Evolutionary conservation across 2,113 vertebrate genomes (phyloP).

Genomic region (Stegastes partitus): DNA sequence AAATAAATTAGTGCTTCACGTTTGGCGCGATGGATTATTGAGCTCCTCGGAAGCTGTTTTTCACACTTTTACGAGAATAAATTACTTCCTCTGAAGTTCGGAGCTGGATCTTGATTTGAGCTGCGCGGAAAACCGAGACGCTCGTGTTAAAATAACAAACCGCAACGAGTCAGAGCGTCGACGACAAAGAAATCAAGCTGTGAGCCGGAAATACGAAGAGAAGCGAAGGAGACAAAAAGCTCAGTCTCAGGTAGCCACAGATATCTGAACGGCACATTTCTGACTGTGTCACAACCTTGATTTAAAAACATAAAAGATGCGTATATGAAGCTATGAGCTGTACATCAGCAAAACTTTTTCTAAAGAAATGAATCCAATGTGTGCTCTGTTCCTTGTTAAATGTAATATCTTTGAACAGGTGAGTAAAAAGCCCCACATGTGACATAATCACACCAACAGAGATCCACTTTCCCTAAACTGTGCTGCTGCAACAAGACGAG

Average conservation of each 20-base stretch:
- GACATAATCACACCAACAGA: too few relatives aligned
- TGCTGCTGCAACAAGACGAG: neutral
- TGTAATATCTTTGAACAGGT: too few relatives aligned
- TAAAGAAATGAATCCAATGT: too few relatives aligned
- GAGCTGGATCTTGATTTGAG: conserved; percentile 17
- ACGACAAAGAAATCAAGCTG: neutral
- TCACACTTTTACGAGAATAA: conserved; percentile 24
- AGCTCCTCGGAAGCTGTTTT: conserved; percentile 16
- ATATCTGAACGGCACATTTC: neutral
- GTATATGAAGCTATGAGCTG: too few relatives aligned
- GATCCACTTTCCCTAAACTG: neutral
- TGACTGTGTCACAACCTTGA: neutral
- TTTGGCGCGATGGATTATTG: conserved; percentile 24
- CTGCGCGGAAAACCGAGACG: neutral
- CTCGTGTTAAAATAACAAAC: neutral
- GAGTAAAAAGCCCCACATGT: too few relatives aligned
- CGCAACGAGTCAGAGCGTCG: neutral
- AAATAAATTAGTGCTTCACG: conserved; percentile 10
- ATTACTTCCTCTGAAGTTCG: neutral
- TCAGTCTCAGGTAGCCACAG: conserved; percentile 1
- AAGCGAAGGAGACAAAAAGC: conserved; percentile 17
- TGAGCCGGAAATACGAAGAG: neutral
- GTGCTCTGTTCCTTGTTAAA: too few relatives aligned
- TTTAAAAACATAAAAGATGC: neutral
- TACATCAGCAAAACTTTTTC: too few relatives aligned